These are phyloP conservation scores for Prionailurus bengalensis DNA, from an alignment of 2,113 vertebrate genomes.

Conservation along the genomic window DNA sequence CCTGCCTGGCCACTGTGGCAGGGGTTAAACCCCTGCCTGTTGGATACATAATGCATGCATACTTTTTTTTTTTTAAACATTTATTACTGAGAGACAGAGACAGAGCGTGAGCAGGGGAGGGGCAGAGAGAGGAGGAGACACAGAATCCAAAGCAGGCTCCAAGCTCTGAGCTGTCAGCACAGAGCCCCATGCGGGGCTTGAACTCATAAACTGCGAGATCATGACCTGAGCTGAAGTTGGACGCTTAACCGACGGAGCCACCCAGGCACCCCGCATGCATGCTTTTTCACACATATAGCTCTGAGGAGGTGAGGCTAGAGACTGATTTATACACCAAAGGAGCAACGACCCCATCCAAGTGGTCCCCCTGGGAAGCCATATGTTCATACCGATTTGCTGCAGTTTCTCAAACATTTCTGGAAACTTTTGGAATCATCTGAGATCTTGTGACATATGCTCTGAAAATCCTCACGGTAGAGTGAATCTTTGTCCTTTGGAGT, in stretches of 20 bases:
- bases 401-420: slow-evolving; percentile 34
- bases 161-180: no score
- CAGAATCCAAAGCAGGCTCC: no score
- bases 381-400: not conserved
- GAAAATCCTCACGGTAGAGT: not conserved
- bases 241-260: no score
- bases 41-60: not conserved
- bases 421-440: slow-evolving; percentile 43
- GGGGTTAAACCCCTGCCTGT: not conserved
- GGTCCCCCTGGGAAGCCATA: not conserved
- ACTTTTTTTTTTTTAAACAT: not conserved
- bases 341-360: slow-evolving; percentile 31
- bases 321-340: slow-evolving; percentile 10
- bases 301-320: not conserved
- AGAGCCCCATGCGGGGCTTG: no score
- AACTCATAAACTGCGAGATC: no score
- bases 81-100: no score
- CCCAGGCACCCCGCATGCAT: no score
- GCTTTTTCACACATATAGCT: not conserved
- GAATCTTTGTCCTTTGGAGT: not conserved
- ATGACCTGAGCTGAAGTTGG: no score
- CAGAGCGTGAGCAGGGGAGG: no score
- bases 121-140: no score
- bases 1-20: not conserved
- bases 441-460: slow-evolving; percentile 13